phyloP scores from a whole-genome alignment of 2,113 vertebrate species.

The Chionomys nivalis region DNA sequence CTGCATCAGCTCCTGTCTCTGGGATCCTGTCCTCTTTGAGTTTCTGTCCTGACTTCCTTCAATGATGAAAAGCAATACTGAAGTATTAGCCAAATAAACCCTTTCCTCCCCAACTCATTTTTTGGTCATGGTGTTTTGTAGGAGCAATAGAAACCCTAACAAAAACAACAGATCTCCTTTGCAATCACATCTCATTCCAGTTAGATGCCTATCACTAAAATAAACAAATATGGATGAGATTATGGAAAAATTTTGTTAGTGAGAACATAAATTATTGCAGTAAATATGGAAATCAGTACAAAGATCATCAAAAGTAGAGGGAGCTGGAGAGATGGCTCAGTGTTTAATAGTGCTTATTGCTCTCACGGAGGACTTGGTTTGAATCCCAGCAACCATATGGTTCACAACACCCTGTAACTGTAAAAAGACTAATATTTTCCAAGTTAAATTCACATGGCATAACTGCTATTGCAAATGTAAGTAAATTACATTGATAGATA shows the following conservation, averaged over 20 bases:
- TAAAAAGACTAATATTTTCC: background rate
- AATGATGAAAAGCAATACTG: no score
- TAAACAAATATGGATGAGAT: background rate
- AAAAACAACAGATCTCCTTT: background rate
- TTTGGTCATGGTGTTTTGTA: no score
- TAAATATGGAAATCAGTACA: background rate
- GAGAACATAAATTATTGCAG: background rate
- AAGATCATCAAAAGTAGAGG: background rate
- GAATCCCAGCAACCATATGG: background rate
- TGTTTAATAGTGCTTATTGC: background rate
- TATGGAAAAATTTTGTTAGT: background rate
- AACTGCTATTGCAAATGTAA: conserved; percentile 7
- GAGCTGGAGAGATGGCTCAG: background rate
- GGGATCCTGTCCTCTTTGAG: no score
- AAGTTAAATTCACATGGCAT: background rate
- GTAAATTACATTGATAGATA: background rate
- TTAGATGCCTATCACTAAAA: background rate
- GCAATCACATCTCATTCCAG: background rate
- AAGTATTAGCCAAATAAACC: no score
- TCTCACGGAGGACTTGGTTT: background rate
- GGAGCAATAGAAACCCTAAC: no score
- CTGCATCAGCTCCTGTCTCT: no score
- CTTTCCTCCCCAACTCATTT: no score
- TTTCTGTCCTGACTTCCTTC: no score
- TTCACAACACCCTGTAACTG: background rate